phyloP scores from a whole-genome alignment of 2,888 invertebrate genomes.

The Galerucella nymphaeae region DNA sequence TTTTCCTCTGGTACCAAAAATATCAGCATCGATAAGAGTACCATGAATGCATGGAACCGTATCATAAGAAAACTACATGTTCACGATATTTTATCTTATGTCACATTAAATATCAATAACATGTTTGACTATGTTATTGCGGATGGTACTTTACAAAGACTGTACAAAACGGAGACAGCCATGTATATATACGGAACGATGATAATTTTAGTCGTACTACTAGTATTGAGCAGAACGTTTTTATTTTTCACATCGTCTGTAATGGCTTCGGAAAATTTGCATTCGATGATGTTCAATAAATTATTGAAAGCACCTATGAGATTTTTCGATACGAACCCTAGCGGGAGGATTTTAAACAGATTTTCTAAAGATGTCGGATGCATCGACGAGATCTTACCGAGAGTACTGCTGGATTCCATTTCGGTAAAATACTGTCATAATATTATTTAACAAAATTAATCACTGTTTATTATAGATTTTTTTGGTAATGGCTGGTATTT shows the following conservation, averaged over 20 bases:
- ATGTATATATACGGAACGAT: constrained; percentile 68
- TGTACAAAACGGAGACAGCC: constrained; percentile 47
- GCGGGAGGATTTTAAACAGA: constrained; percentile 71
- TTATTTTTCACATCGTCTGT: constrained; percentile 79
- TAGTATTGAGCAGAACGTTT: constrained; percentile 73
- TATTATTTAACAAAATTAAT: too few species aligned
- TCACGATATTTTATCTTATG: not conserved
- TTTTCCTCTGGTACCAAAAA: not conserved
- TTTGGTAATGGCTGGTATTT: constrained; percentile 76
- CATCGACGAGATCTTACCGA: constrained; percentile 65
- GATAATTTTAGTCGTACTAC: constrained; percentile 69
- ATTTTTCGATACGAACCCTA: constrained; percentile 75
- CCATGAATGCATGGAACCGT: not conserved
- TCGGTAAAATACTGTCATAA: not conserved
- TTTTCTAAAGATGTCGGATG: constrained; percentile 75
- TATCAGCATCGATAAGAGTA: not conserved
- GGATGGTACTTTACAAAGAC: constrained; percentile 1
- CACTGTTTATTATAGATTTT: constrained; percentile 67
- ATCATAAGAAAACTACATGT: not conserved
- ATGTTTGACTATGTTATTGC: constrained; percentile 17
- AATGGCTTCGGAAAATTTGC: constrained; percentile 70
- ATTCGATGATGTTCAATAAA: constrained; percentile 63
- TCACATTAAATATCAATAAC: not conserved
- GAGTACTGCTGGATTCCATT: constrained; percentile 15
- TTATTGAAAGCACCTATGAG: constrained; percentile 70